These are phyloP conservation scores for Volucella inflata DNA, from an alignment of 2,888 invertebrate genomes.

Conservation along the genomic window DNA sequence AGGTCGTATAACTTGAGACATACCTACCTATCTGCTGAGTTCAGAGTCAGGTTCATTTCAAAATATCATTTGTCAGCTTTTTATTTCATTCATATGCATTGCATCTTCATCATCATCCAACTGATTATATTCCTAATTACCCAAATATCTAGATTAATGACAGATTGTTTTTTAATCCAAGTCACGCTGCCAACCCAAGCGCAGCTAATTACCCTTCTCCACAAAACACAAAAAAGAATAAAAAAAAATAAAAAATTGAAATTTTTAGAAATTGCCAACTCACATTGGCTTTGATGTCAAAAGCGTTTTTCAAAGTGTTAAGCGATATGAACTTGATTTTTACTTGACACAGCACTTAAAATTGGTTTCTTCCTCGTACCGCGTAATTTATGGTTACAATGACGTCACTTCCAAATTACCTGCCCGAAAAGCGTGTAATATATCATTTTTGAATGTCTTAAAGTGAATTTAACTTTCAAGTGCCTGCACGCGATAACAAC, in stretches of 20 bases:
- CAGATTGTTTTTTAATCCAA: conserved; percentile 22
- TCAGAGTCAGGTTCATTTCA: background rate
- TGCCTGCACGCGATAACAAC: conserved; percentile 65
- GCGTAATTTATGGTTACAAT: conserved; percentile 17
- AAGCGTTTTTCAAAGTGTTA: conserved; percentile 60
- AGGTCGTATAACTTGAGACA: too few relatives aligned
- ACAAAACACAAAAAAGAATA: background rate
- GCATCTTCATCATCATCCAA: background rate
- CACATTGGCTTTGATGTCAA: conserved; percentile 34
- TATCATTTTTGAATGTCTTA: conserved; percentile 51
- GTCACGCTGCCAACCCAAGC: conserved; percentile 41
- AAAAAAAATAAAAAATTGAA: background rate
- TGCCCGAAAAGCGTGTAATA: conserved; percentile 64
- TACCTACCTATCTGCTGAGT: too few relatives aligned
- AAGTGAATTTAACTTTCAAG: conserved; percentile 39
- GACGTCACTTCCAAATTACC: conserved; percentile 63
- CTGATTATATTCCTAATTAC: conserved; percentile 8
- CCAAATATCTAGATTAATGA: conserved; percentile 35
- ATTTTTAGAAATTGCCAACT: background rate
- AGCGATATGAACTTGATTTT: conserved; percentile 69
- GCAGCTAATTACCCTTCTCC: conserved; percentile 42
- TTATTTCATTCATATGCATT: background rate
- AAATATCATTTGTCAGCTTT: background rate
- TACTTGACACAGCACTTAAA: conserved; percentile 41
- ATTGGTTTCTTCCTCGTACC: conserved; percentile 21